These are phyloP conservation scores for Tetragnatha versicolor DNA, from an alignment of 1,140 invertebrate species.

Conservation along the genomic window DNA sequence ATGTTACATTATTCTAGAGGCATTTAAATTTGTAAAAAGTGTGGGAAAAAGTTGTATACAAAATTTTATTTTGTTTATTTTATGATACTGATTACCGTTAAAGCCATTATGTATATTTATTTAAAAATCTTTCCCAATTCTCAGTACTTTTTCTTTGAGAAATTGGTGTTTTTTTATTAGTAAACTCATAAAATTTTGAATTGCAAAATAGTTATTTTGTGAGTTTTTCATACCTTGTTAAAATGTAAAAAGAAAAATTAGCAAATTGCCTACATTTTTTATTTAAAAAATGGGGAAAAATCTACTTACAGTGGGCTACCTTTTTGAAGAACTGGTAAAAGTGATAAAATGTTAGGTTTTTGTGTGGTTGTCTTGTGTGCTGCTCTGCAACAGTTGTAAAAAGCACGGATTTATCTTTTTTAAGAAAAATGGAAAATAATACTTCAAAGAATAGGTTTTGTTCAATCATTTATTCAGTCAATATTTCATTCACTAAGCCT, in stretches of 20 bases:
- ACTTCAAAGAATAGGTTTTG: neutral
- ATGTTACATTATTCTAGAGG: constrained; percentile 41
- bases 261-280: no score
- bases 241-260: no score
- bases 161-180: no score
- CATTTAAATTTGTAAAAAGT: constrained; percentile 29
- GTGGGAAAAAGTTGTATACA: constrained; percentile 5
- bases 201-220: no score
- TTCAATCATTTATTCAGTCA: neutral
- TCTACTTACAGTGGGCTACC: no score
- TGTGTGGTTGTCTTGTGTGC: no score
- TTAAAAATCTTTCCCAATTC: neutral
- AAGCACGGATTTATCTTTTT: neutral
- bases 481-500: constrained; percentile 17
- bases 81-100: neutral
- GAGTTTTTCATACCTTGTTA: no score
- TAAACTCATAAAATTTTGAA: no score
- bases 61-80: neutral
- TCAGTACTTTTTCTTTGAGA: neutral
- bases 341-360: no score
- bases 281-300: no score
- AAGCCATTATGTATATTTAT: neutral
- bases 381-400: no score
- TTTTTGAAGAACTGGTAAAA: no score
- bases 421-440: neutral